Conservation (phyloP, 2,797 vertebrate genomes). For the Anas georgica region DNA sequence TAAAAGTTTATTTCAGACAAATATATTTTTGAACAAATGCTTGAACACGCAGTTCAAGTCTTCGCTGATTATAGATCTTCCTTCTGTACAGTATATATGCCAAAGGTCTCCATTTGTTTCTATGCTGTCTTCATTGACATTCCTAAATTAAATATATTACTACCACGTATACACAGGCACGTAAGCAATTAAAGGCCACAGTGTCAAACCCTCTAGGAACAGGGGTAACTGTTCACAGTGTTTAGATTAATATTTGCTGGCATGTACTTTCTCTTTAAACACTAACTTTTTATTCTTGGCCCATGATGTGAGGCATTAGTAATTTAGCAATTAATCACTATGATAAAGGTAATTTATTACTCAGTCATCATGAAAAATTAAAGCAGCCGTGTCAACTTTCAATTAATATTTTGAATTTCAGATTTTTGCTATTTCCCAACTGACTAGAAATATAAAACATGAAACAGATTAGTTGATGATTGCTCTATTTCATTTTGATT, state of each 20-base stretch:
- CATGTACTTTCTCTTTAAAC: conserved; percentile 62
- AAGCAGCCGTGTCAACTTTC: conserved; percentile 72
- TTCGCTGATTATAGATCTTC: not conserved
- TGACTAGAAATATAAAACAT: conserved; percentile 77
- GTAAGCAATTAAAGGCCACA: conserved; percentile 41
- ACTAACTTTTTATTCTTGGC: conserved; percentile 60
- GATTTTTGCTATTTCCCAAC: conserved; percentile 77
- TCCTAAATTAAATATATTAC: not conserved
- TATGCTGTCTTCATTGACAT: not conserved
- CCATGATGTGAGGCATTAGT: conserved; percentile 68
- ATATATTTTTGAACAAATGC: conserved; percentile 25
- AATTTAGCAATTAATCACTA: conserved; percentile 73
- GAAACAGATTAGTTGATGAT: conserved; percentile 78
- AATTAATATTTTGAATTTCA: conserved; percentile 80
- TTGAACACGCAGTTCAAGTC: not conserved
- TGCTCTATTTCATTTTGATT: conserved; percentile 67
- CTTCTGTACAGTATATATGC: conserved; percentile 8
- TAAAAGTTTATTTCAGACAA: conserved; percentile 35
- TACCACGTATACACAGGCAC: not conserved
- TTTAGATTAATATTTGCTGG: conserved; percentile 63
- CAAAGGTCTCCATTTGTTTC: conserved; percentile 16
- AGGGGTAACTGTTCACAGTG: conserved; percentile 7
- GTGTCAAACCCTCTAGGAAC: conserved; percentile 15
- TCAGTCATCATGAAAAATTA: conserved; percentile 77
- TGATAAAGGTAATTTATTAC: conserved; percentile 75